phyloP scores from a whole-genome alignment of 2,888 invertebrate species.

The Gisinianus flammeolus region DNA sequence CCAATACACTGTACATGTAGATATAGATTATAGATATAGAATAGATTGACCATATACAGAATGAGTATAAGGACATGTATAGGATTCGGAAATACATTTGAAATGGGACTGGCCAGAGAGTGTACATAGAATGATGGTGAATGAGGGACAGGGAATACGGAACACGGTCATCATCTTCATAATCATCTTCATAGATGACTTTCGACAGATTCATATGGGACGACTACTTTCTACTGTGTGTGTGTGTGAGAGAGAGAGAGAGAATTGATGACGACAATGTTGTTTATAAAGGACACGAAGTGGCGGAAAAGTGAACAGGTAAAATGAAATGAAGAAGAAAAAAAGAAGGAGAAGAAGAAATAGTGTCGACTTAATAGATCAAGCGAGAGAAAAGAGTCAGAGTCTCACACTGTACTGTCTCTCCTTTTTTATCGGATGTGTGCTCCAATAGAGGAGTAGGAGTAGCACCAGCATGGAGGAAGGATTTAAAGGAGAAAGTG shows the following conservation, averaged over 20 bases:
- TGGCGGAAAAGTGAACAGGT: conserved; percentile 24
- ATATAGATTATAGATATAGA: not conserved
- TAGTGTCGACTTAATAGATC: conserved; percentile 31
- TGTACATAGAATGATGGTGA: not conserved
- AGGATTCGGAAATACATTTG: not conserved
- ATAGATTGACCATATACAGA: not conserved
- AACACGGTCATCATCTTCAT: not conserved
- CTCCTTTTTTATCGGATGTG: not conserved
- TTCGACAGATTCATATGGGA: not conserved
- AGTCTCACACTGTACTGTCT: not conserved
- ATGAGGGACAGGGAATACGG: not conserved
- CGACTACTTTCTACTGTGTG: not conserved
- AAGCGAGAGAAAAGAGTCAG: not conserved
- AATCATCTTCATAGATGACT: not conserved
- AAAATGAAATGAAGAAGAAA: conserved; percentile 27
- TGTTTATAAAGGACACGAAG: not conserved
- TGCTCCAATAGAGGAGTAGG: not conserved
- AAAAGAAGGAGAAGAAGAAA: conserved; percentile 17
- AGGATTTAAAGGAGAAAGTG: conserved; percentile 29
- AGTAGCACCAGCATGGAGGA: not conserved
- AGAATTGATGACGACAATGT: not conserved
- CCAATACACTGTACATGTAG: not conserved
- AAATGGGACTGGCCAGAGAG: not conserved
- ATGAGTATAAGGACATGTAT: not conserved
- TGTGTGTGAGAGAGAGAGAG: not conserved